Base-by-base conservation (phyloP, 2,797 vertebrate genomes). In the Distichodus sexfasciatus region DNA sequence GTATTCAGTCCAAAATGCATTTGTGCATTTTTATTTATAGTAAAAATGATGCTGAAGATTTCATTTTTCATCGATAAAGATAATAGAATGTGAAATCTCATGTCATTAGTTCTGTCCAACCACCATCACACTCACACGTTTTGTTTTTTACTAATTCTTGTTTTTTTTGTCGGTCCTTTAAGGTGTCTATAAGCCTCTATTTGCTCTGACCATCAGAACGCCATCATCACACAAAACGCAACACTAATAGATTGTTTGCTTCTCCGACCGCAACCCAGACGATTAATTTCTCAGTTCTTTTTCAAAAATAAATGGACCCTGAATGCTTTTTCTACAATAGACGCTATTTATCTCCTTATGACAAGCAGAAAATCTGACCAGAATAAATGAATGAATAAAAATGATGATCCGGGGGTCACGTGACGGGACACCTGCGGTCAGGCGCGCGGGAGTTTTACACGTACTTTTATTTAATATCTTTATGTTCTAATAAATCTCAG, bases 331-430 rank as follows among this genome's bases (percentile, higher is more conserved):
- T 19, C 72, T 81, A 85, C 83, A 88, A 88, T 75, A 76, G 76
- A 74, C 31, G 66, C 82, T 80, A 86, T 90, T 85, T 82, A 85
- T 88, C 85, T 84, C 80, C 70, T 76, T 48, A 74, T 86, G 93
- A 93, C 90, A 90, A 87, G 90, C 88, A 90, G 86, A 92, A 91
- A 87, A 92, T 91, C 84, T 84, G 82, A 85, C 75, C 82, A 85
- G 85, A 89, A 89, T 87, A 79, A 84, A 87, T 78, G 68, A 87
- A 86, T 91, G 89, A 86, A 87, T 85, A 84, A 81, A 86, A 86
- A 79, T 83, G 86, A 87, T 87, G 85, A 80, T 79, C 76, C 77
- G 72, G n/a, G 57, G 67, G 74, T 60, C 81, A 86, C 81, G 81
- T 85, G 82, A 88, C 80, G 74, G 76, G 81, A 82, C 90, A 90